Conservation (phyloP, 2,888 invertebrate species). For the Eledone cirrhosa region DNA sequence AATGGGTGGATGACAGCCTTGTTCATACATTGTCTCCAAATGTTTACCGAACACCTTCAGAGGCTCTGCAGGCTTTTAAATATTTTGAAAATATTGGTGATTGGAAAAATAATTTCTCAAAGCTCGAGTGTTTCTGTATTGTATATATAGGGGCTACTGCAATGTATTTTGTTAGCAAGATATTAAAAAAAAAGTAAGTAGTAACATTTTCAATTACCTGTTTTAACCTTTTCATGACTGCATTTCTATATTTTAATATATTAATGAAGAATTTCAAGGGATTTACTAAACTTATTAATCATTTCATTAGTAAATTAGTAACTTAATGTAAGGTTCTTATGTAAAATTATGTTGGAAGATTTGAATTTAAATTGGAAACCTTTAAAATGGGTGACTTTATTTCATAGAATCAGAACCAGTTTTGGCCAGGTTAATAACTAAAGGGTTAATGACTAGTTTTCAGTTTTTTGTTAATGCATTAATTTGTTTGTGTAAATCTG, state of each 20-base stretch:
- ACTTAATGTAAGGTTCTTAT: no score
- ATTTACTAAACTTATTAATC: no score
- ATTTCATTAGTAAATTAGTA: no score
- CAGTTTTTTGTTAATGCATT: no score
- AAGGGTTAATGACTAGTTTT: background rate
- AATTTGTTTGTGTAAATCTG: no score
- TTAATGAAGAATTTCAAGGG: no score
- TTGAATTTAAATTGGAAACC: no score
- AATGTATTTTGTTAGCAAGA: slow-evolving; percentile 92
- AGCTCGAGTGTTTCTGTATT: slow-evolving; percentile 85
- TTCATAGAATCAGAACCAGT: no score
- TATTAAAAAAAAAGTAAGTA: slow-evolving; percentile 80
- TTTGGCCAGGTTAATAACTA: no score
- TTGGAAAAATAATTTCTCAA: slow-evolving; percentile 88
- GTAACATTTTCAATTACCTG: background rate
- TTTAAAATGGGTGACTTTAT: no score
- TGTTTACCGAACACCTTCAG: slow-evolving; percentile 86
- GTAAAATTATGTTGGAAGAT: no score
- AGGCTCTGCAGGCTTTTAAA: slow-evolving; percentile 89
- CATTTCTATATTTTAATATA: no score
- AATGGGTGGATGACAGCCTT: slow-evolving; percentile 90
- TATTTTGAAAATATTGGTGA: slow-evolving; percentile 94
- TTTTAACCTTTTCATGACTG: background rate
- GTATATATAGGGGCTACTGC: slow-evolving; percentile 91
- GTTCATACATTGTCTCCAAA: slow-evolving; percentile 96